Base-by-base conservation (phyloP, 2,888 invertebrate species). In the Trichacis sp. region DNA sequence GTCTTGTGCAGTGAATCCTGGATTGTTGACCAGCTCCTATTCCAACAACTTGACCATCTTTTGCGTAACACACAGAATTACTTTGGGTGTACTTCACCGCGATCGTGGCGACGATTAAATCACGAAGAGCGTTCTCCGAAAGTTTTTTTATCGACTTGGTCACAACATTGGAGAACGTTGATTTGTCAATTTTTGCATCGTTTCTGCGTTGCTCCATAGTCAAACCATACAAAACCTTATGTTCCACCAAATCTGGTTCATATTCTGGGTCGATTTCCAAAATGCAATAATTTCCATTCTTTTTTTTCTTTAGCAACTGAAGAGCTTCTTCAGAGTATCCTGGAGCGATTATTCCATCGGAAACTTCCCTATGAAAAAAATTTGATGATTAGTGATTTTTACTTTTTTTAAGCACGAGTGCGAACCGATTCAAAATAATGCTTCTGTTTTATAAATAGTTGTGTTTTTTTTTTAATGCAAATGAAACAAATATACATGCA, bases 11-110 rank as follows among this genome's bases (percentile, higher is more conserved):
- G 85, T 99, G 98, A 79, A 99, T 98, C 70, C 98, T 90, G 0
- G 97, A 97, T 85, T 99, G 98, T 81, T 99, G 98, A 0, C 98
- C 98, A n/a, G 98, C 98, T 20, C 98, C 98, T 75, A 97, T 97
- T 14, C 98, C 98, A 76, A 98, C 91, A 11, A 95, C 92, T 88
- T 95, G 92, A 2, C 96, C 97, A 84, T 97, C 93, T 74, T 92
- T 92, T 0, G 98, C 97, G 78, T 93, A 98, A 82, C 98, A 98
- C 0, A 99, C 98, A 0, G 97, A 98, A 85, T 99, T 99, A 75
- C 98, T 98, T 85, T 99, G 98, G 0, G 98, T 97, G 81, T 97
- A 99, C 83, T 99, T 99, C 15, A 98, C 87, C 0, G 98, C 95
- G 63, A 98, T 95, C 0, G 97, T 97, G 0, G 98, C 98, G 1